Base-by-base conservation (phyloP, 2,113 vertebrate genomes). In the Muntiacus muntjak region DNA sequence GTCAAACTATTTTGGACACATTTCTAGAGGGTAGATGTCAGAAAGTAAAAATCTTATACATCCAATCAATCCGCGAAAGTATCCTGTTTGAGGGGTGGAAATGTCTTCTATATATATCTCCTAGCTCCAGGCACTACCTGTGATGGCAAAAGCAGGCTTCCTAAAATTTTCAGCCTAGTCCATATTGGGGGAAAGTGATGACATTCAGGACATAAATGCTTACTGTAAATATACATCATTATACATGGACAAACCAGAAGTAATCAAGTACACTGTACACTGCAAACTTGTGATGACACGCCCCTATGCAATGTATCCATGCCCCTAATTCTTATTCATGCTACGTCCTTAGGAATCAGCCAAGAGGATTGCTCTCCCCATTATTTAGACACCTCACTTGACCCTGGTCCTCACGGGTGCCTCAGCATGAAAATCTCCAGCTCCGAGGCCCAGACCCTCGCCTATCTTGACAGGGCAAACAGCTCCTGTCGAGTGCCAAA, bases 101-200 rank as follows among this genome's bases (percentile, higher is more conserved):
- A 76, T 3, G 25, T 55, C 47, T 71, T 96, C 45, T 15, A 43
- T 43, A 52, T 25, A 11, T 23, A 89, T 82, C 3, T 64, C 57
- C 64, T 47, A 89, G 74, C 30, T 71, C 52, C 57, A 3, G 76
- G 50, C 94, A 67, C 86, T 86, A 60, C 26, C 25, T 50, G 6
- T 86, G 12, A 91, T 89, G 43, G 23, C 43, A 88, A 86, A 91
- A 83, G 21, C 19, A 23, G 28, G 10, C 43, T 94, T 94, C 54
- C 50, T 95, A 86, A 96, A 95, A 92, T 25, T 30, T 79, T 83
- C 81, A 95, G 60, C n/a, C 52, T 86, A 74, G 28, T 89, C 26
- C 25, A 88, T 4, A 5, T 7, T 74, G n/a, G 47, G 15, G 85
- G 55, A 55, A 90, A 92, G 90, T 67, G 89, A 86, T 78, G 50